A percentile compares a stretch with the other conserved stretches of the same genome.
phyloP scores from a whole-genome alignment of 2,113 vertebrate species.

The Rhombomys opimus region DNA sequence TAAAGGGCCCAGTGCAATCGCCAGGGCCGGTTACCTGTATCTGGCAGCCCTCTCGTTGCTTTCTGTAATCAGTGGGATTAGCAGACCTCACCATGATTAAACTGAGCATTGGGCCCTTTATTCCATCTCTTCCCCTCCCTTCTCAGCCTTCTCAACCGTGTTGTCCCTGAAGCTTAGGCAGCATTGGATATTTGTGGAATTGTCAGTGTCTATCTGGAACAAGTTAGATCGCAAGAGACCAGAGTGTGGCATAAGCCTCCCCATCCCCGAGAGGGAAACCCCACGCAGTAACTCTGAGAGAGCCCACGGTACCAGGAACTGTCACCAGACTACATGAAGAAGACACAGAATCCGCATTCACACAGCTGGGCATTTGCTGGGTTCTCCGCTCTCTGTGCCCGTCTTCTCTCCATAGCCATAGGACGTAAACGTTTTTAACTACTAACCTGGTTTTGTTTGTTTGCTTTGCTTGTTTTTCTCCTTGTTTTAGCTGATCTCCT shows the following conservation, averaged over 20 bases:
- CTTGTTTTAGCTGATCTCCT: not conserved
- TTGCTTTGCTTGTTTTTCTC: not conserved
- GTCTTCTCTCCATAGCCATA: not conserved
- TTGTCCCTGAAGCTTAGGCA: too few species aligned
- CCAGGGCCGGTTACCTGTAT: not conserved
- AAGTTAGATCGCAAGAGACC: not conserved
- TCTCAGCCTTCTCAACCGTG: not conserved
- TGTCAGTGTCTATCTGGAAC: not conserved
- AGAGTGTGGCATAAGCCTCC: not conserved
- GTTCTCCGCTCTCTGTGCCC: not conserved
- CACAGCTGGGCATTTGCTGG: not conserved
- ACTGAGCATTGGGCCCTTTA: not conserved
- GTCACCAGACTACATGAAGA: not conserved
- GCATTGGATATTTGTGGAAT: not conserved
- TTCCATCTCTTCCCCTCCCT: not conserved
- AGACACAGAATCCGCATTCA: too few species aligned
- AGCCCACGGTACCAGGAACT: accelerated
- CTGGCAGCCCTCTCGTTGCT: not conserved
- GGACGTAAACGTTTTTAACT: not conserved
- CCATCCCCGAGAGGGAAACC: not conserved
- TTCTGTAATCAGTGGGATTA: conserved; percentile 15
- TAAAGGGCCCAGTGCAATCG: not conserved
- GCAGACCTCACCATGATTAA: not conserved
- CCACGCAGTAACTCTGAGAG: not conserved
- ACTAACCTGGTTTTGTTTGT: not conserved